Conservation (phyloP, 2,797 vertebrate genomes). For the Lepilemur ruficaudatus region DNA sequence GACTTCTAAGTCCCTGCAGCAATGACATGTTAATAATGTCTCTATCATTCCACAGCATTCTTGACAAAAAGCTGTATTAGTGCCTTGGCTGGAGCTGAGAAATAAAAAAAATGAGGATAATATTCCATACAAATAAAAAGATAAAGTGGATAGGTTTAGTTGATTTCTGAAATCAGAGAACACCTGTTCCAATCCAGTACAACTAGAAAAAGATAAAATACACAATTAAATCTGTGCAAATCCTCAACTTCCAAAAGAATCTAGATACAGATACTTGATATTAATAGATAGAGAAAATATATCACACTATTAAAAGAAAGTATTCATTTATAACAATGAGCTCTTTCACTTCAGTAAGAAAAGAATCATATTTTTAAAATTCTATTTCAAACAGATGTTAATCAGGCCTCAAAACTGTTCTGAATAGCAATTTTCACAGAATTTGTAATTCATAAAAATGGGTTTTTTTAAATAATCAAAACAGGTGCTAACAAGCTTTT, state of each 20-base stretch:
- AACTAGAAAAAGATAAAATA: not conserved
- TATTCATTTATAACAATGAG: not conserved
- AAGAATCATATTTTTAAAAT: not conserved
- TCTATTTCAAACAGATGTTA: not conserved
- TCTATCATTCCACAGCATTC: not conserved
- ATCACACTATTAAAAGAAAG: not conserved
- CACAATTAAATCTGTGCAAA: not conserved
- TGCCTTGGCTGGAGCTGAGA: not conserved
- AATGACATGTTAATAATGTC: not conserved
- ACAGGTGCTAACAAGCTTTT: not conserved
- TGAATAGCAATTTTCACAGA: not conserved
- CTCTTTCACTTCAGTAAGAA: not conserved
- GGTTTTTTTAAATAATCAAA: not conserved
- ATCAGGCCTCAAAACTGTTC: not conserved
- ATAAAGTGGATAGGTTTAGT: not conserved
- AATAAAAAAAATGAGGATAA: not conserved
- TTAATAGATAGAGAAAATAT: not conserved
- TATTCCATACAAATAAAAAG: not conserved
- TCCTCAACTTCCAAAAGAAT: not conserved
- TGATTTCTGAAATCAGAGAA: not conserved
- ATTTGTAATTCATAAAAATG: not conserved
- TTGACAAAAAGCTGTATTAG: not conserved
- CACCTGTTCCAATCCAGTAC: not conserved
- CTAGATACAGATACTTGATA: not conserved
- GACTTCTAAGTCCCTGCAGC: not conserved